Evolutionary conservation across 2,888 invertebrate genomes (phyloP), one percentile per base, ranked within the genome.

Genomic region (Euphydryas editha): DNA sequence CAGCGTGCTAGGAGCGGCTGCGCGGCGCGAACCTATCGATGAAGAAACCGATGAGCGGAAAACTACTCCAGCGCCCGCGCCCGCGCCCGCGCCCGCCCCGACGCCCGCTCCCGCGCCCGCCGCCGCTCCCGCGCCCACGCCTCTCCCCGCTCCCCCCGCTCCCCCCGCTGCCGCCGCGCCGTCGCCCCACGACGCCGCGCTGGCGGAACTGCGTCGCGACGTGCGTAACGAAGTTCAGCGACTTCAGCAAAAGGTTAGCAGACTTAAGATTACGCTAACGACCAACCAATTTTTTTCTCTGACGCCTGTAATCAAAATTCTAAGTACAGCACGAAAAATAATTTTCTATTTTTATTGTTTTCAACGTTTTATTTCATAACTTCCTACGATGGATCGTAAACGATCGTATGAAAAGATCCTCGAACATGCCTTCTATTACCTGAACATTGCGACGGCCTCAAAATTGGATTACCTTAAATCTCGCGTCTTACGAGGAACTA

Each of bases 11-110:
- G 79, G 86, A 86, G 86, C 90, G 80, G 74, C 77, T 51, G 94
- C 94, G 5, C 93, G 96, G 44, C 96, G 96, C 81, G 96, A 96
- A 80, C 96, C 97, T 60, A 97, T 97, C 76, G 96, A 97, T 81
- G 97, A 97, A 83, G 93, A 94, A 70, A 92, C 93, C 64, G 96
- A 97, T 81, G 97, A 97, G 82, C 93, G 94, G 69, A 92, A 93
- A 63, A 74, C 81, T 74, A 72, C 80, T 44, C 82, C 67, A 57
- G 72, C 82, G 47, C 77, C 86, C 44, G 70, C 93, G 62, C 74
- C 81, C 75, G 86, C 77, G 79, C 83, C 80, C 72, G 81, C 84
- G 55, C 69, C 77, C 47, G 72, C 93, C 62, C 59, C 73, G 13
- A 81, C 58, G 73, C 77, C 76, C 72, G 76, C 54, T 60, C 76